Conservation (phyloP, 2,797 vertebrate genomes). For the Ctenopoma multispine region DNA sequence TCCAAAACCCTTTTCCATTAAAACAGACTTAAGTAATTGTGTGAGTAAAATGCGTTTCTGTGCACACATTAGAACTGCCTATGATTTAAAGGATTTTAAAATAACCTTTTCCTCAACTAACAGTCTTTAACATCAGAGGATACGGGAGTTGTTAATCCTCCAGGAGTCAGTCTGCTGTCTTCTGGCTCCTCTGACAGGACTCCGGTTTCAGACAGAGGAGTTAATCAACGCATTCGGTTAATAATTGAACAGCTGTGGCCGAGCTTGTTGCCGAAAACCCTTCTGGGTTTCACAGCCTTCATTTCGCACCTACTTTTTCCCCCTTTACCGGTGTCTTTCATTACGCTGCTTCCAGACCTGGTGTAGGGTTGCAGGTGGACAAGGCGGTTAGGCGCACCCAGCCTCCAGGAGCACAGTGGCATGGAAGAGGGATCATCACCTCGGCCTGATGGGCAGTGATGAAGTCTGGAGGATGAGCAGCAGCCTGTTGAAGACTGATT, state of each 20-base stretch:
- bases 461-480: not conserved
- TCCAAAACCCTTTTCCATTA: too few species aligned
- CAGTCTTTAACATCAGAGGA: not conserved
- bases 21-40: too few species aligned
- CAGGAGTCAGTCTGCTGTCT: conserved; percentile 44
- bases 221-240: conserved; percentile 72
- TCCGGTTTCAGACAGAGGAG: conserved; percentile 71
- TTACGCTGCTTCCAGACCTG: conserved; percentile 61
- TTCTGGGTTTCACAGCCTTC: conserved; percentile 75
- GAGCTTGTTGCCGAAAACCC: conserved; percentile 73
- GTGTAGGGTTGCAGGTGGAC: conserved; percentile 69
- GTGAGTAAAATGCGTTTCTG: too few species aligned
- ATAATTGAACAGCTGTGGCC: conserved; percentile 79
- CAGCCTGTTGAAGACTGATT: not conserved
- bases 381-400: not conserved
- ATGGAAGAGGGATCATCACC: conserved; percentile 13
- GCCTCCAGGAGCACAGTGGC: conserved; percentile 1
- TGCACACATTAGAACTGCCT: too few species aligned
- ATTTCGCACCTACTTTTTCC: conserved; percentile 69
- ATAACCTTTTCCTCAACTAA: too few species aligned
- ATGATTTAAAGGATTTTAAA: too few species aligned
- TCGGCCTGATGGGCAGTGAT: not conserved
- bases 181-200: conserved; percentile 47
- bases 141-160: conserved; percentile 18
- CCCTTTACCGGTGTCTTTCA: conserved; percentile 60